Conservation (phyloP, 2,797 vertebrate species). For the Graptemys geographica region DNA sequence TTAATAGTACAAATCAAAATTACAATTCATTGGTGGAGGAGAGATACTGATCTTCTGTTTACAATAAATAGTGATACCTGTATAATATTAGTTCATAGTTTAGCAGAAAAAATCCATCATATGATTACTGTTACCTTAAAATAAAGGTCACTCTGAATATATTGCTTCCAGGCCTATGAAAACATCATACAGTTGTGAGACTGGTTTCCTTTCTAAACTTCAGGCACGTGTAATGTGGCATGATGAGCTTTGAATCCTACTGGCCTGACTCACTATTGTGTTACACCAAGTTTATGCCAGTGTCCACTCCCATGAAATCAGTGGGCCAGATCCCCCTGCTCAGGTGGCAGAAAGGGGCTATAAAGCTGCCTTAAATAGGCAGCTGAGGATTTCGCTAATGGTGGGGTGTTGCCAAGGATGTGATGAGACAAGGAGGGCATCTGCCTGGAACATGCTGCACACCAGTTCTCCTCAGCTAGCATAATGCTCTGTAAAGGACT, state of each 20-base stretch:
- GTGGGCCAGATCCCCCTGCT: background rate
- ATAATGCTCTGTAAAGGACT: background rate
- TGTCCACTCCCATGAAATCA: background rate
- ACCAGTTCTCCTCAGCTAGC: background rate
- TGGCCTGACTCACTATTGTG: background rate
- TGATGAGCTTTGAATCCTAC: background rate
- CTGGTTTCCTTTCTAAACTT: constrained; percentile 12
- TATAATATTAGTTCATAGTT: background rate
- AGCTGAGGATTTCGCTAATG: background rate
- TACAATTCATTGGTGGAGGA: background rate
- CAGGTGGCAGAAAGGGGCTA: background rate
- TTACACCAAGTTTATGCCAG: background rate
- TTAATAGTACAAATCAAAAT: background rate
- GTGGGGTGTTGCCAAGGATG: background rate
- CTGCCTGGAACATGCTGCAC: background rate
- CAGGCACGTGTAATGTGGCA: background rate
- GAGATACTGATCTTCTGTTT: background rate
- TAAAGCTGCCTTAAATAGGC: background rate
- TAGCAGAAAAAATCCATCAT: background rate
- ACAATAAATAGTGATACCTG: background rate
- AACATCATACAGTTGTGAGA: background rate
- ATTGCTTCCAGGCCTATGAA: background rate
- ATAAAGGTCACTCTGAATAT: background rate
- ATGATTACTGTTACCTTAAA: background rate
- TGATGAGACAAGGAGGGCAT: background rate